These are phyloP conservation scores for Ptiloglossa arizonensis DNA, from an alignment of 1,140 invertebrate genomes.

Conservation along the genomic window DNA sequence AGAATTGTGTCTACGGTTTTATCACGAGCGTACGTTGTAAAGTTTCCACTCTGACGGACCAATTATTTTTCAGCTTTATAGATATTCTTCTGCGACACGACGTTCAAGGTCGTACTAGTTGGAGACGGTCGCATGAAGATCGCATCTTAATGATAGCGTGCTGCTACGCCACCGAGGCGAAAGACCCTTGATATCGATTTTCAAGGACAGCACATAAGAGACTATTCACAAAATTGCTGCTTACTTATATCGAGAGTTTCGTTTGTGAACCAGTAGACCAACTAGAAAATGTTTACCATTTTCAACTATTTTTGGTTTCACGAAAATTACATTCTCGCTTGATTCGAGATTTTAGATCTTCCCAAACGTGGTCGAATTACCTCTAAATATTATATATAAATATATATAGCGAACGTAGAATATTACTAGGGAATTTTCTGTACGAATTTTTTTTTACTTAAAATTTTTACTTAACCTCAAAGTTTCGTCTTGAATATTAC, in stretches of 20 bases:
- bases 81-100: conserved; percentile 2
- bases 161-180: conserved; percentile 35
- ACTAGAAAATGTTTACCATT: neutral
- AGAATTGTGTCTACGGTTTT: neutral
- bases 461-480: no score
- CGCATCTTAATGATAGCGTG: conserved; percentile 56
- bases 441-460: no score
- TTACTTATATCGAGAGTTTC: neutral
- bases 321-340: neutral
- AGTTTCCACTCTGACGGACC: neutral
- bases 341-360: no score
- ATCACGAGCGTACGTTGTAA: neutral
- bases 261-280: conserved; percentile 7
- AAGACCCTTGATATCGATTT: conserved; percentile 59
- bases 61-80: neutral
- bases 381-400: no score
- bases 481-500: no score
- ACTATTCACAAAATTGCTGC: conserved; percentile 13
- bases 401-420: no score
- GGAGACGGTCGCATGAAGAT: conserved; percentile 36
- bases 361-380: no score
- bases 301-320: neutral
- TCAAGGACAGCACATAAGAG: conserved; percentile 35
- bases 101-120: conserved; percentile 49
- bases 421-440: no score